These are phyloP conservation scores for Morphnarchus princeps DNA, from an alignment of 2,113 vertebrate species.

Conservation along the genomic window DNA sequence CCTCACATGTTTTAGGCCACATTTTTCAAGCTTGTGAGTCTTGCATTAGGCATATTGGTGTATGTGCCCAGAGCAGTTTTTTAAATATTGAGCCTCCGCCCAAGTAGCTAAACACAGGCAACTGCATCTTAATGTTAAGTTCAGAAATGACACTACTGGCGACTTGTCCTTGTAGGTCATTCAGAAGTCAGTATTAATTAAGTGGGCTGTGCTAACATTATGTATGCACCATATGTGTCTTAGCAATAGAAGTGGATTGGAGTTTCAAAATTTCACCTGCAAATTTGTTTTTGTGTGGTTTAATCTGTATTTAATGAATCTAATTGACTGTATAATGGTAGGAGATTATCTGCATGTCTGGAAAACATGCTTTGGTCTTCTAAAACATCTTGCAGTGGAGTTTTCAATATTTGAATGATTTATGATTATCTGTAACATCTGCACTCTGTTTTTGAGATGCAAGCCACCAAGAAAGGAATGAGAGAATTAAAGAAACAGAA, in stretches of 20 bases:
- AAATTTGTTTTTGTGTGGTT: neutral
- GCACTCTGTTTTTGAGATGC: neutral
- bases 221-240: neutral
- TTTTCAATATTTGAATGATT: neutral
- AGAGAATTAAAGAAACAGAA: neutral
- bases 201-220: neutral
- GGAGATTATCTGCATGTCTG: neutral
- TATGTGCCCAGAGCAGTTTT: neutral
- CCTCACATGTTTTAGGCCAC: neutral
- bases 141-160: neutral
- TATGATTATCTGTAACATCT: neutral
- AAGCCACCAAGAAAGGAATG: neutral
- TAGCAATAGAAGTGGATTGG: neutral
- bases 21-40: neutral
- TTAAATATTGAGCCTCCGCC: neutral
- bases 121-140: neutral
- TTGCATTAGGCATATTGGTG: neutral
- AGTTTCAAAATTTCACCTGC: neutral
- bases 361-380: constrained; percentile 18
- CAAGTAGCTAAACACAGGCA: neutral
- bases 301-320: constrained; percentile 14
- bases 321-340: neutral
- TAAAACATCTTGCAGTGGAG: neutral
- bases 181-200: neutral
- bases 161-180: neutral